phyloP scores from a whole-genome alignment of 2,113 vertebrate genomes.

The Pseudorasbora parva region DNA sequence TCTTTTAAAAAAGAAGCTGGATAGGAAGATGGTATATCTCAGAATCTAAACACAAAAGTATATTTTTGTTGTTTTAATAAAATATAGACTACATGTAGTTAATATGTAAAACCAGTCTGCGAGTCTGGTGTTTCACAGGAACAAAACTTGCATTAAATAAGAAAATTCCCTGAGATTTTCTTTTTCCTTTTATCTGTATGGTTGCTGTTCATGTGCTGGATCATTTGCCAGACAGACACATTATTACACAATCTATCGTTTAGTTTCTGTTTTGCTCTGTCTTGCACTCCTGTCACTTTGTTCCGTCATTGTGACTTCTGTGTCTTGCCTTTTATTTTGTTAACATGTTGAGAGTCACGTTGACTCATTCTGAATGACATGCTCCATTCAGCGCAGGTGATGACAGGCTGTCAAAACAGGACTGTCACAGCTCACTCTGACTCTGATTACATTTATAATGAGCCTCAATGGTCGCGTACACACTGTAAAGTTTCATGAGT shows the following conservation, averaged over 20 bases:
- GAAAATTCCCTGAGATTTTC: not conserved
- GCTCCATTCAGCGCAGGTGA: not conserved
- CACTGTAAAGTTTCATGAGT: too few relatives aligned
- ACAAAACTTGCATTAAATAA: not conserved
- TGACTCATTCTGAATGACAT: not conserved
- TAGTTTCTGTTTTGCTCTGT: not conserved
- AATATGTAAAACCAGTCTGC: not conserved
- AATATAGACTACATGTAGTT: too few relatives aligned
- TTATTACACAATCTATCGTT: constrained; percentile 7
- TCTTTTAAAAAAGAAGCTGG: too few relatives aligned
- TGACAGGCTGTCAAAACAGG: constrained; percentile 2
- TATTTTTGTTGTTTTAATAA: too few relatives aligned
- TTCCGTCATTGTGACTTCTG: constrained; percentile 10
- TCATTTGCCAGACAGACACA: not conserved
- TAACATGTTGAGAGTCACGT: not conserved
- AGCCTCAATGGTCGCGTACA: not conserved
- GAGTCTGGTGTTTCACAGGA: not conserved
- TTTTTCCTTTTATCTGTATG: not conserved
- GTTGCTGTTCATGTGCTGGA: not conserved
- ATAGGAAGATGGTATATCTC: too few relatives aligned
- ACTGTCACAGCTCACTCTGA: constrained; percentile 1
- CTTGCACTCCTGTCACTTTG: not conserved
- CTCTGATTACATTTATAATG: not conserved
- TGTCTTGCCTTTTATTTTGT: not conserved
- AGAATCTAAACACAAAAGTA: too few relatives aligned